These are phyloP conservation scores for Dryococelus australis DNA, from an alignment of 2,888 invertebrate genomes.

Conservation along the genomic window DNA sequence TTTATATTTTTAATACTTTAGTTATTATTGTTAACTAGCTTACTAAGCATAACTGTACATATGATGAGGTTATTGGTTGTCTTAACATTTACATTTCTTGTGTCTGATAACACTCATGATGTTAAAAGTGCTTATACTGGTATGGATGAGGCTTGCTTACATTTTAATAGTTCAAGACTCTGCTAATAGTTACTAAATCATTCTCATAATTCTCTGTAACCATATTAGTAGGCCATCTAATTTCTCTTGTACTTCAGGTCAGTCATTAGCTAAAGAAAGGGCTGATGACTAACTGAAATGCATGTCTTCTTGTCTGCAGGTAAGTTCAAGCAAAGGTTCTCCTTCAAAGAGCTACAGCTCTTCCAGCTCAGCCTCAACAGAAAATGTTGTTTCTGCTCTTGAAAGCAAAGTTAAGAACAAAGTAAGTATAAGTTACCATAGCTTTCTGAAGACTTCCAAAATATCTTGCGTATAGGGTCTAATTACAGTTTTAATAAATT, in stretches of 20 bases:
- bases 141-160: background rate
- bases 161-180: too few relatives aligned
- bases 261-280: too few relatives aligned
- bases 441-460: background rate
- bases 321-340: conserved; percentile 67
- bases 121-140: background rate
- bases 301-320: conserved; percentile 56
- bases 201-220: background rate
- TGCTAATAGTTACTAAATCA: background rate
- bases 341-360: conserved; percentile 70
- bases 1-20: too few relatives aligned
- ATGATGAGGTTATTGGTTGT: too few relatives aligned
- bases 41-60: too few relatives aligned
- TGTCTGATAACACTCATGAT: too few relatives aligned
- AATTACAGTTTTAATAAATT: too few relatives aligned
- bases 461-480: too few relatives aligned
- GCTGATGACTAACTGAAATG: conserved; percentile 7
- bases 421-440: conserved; percentile 53
- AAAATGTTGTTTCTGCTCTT: conserved; percentile 67
- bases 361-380: conserved; percentile 70
- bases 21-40: too few relatives aligned
- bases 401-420: conserved; percentile 61
- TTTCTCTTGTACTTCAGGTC: too few relatives aligned
- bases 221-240: background rate
- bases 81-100: too few relatives aligned